Percentiles rank a stretch among this genome's conserved stretches.
phyloP scores from a whole-genome alignment of 2,113 vertebrate species.

The Esox niger region DNA sequence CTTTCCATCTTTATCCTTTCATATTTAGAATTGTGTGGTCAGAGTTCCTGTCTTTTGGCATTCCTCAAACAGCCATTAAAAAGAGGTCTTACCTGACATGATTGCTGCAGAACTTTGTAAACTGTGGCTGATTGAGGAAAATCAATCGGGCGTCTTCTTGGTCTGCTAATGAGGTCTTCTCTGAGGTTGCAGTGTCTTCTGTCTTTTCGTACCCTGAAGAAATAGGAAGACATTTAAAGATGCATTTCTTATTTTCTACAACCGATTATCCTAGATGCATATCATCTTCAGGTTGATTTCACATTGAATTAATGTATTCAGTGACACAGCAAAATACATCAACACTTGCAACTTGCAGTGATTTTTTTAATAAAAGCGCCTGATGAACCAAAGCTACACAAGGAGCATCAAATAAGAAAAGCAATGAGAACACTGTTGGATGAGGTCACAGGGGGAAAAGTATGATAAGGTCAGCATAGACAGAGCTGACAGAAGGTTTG shows the following conservation, averaged over 20 bases:
- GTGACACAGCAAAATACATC: neutral
- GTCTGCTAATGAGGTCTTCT: conserved; percentile 1
- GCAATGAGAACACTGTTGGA: neutral
- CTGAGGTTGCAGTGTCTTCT: conserved; percentile 1
- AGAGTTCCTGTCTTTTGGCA: neutral
- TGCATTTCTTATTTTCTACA: neutral
- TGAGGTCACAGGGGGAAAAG: neutral
- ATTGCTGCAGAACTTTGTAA: conserved; percentile 11
- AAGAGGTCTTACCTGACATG: conserved; percentile 1
- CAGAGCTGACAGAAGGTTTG: neutral
- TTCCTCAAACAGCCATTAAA: neutral
- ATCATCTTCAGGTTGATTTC: neutral
- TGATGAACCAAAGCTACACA: neutral
- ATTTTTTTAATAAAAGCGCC: neutral
- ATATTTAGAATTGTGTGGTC: neutral
- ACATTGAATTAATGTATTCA: neutral
- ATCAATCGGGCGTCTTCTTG: conserved; percentile 6
- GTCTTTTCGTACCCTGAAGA: conserved; percentile 5
- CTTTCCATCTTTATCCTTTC: neutral
- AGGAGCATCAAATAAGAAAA: neutral
- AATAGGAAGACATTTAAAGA: neutral
- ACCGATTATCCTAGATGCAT: no score
- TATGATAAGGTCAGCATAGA: neutral
- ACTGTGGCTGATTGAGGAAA: conserved; percentile 10
- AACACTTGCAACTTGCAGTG: neutral